These are phyloP conservation scores for Epicampocera succincta DNA, from an alignment of 2,888 invertebrate genomes.

Conservation along the genomic window DNA sequence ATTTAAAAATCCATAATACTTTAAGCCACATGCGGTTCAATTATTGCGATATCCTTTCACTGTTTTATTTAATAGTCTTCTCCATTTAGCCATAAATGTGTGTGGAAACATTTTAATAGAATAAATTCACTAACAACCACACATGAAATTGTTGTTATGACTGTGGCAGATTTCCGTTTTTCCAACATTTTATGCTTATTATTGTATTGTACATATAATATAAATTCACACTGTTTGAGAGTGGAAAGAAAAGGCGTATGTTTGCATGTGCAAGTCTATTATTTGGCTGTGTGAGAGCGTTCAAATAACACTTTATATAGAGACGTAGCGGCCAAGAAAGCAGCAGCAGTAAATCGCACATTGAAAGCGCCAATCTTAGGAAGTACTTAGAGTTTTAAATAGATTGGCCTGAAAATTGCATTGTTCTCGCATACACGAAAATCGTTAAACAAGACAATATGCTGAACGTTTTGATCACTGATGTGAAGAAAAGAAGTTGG, in stretches of 20 bases:
- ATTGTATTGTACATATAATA: conserved; percentile 49
- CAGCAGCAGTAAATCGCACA: too few relatives aligned
- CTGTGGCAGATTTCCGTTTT: conserved; percentile 64
- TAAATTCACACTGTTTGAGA: conserved; percentile 27
- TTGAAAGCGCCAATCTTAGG: too few relatives aligned
- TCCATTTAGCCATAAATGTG: conserved; percentile 36
- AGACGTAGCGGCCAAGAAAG: not conserved
- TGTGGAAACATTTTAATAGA: conserved; percentile 54
- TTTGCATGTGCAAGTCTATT: not conserved
- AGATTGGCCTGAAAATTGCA: too few relatives aligned
- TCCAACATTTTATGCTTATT: conserved; percentile 53
- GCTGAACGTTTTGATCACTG: too few relatives aligned
- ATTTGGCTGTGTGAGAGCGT: not conserved
- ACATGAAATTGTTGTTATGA: conserved; percentile 57
- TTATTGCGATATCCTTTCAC: conserved; percentile 57
- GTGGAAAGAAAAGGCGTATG: not conserved
- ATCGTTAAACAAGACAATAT: too few relatives aligned
- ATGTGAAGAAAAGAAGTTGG: too few relatives aligned
- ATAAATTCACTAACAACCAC: conserved; percentile 41
- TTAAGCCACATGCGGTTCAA: conserved; percentile 67
- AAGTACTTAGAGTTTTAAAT: too few relatives aligned
- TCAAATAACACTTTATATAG: not conserved
- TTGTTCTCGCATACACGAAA: too few relatives aligned
- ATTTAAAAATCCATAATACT: conserved; percentile 68
- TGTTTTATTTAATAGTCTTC: conserved; percentile 33